Evolutionary conservation across 2,113 vertebrate species (phyloP), one percentile per base, ranked within the genome.

Genomic region (Seriola quinqueradiata): DNA sequence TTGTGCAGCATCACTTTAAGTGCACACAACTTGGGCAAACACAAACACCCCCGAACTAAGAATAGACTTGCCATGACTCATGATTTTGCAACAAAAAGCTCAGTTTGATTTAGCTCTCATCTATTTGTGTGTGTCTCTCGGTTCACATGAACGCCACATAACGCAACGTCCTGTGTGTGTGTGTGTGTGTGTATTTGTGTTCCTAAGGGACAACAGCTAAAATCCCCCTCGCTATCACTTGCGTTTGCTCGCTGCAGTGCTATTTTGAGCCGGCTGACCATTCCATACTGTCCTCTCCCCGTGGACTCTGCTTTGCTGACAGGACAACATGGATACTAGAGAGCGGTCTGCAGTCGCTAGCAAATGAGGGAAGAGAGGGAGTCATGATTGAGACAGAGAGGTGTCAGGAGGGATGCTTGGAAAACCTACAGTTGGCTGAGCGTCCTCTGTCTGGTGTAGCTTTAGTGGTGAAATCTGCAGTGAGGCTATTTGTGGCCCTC

Each of bases 1-100:
- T 82, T 71, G 54, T 58, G 79, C 84, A 80, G 89, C 91, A 88
- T 87, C 91, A 79, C 83, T 94, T 86, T 89, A 81, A 87, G 86
- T 87, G 83, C 75, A 83, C 83, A 89, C 74, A 90, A 89, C 77
- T 87, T 89, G 82, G 85, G 64, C 88, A 91, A 90, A 87, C 81
- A 89, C 77, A 86, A 89, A 90, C 88, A 68, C 89, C 81, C 81
- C 61, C 55, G 5, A 88, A 82, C 90, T 90, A 91, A 92, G 89
- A 95, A 95, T 94, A 95, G 87, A 81, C 75, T 70, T 82, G n/a
- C 79, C 57, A 40, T 95, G 93, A 94, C 83, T 94, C 92, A 95
- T 90, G 92, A 90, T 92, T 91, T 90, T 90, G 87, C 90, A 95
- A 92, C 92, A 90, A 91, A 90, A 92, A 60, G 34, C 78, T 81